Evolutionary conservation across 2,888 invertebrate species (phyloP), one percentile per base, ranked within the genome.

Genomic region (Caenorhabditis virilis): DNA sequence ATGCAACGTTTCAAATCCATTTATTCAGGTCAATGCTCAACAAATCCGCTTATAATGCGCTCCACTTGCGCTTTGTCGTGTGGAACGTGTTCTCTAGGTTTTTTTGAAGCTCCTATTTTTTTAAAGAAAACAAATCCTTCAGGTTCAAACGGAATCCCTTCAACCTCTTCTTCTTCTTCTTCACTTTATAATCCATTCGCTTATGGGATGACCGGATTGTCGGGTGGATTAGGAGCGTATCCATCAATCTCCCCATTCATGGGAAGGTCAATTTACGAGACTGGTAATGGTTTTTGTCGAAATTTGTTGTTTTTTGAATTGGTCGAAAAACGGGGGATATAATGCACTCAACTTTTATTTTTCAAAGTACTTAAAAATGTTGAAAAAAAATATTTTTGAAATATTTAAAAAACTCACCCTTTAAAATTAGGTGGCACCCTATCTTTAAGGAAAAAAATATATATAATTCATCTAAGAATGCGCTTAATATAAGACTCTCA

Each of bases 231-330:
- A 11, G 50, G 49, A 23, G 38, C 27, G 7, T 36, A 38, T 36
- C 30, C 42, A 15, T 43, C 50, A 39, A 26, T 56, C 25, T 36
- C 56, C 27, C 62, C 56, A 49, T 62, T 62, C 26, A 57, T 57
- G 15, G 62, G 56, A 5, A 42, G 62, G n/a, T 62, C 62, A 1
- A 62, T 62, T 16, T 62, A 62, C 38, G 62, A 62, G 39, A 62
- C 56, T 27, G 62, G 62, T 62, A 41, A 20, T 13, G 3, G 20
- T 39, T n/a, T n/a, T n/a, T n/a, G n/a, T n/a, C n/a, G n/a, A n/a
- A n/a, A n/a, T n/a, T n/a, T n/a, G n/a, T n/a, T n/a, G n/a, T n/a
- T n/a, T n/a, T n/a, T n/a, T n/a, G n/a, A n/a, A n/a, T n/a, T n/a
- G n/a, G n/a, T n/a, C n/a, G n/a, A n/a, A n/a, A n/a, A n/a, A n/a